These are phyloP conservation scores for Ligdia adustata DNA, from an alignment of 2,888 invertebrate genomes.

Conservation along the genomic window DNA sequence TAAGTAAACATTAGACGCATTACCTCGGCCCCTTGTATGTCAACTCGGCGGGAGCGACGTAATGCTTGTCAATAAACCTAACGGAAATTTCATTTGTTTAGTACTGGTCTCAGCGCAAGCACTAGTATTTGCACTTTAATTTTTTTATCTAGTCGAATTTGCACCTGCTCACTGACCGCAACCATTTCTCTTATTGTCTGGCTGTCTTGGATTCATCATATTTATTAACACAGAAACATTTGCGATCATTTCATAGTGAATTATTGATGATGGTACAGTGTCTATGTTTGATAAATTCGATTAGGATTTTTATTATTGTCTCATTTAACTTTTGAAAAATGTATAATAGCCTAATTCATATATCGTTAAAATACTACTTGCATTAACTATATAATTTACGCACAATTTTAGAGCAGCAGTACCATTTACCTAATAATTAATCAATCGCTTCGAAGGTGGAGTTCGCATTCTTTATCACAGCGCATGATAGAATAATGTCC, in stretches of 20 bases:
- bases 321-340: no score
- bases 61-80: constrained; percentile 73
- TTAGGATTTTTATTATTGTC: no score
- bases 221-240: neutral
- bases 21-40: constrained; percentile 73
- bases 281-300: no score
- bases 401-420: no score
- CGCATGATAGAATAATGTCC: constrained; percentile 40
- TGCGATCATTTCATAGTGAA: no score
- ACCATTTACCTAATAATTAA: neutral
- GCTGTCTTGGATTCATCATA: constrained; percentile 1
- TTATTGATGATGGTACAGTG: no score
- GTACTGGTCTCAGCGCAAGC: constrained; percentile 54
- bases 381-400: no score
- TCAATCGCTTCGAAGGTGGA: constrained; percentile 42
- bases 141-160: constrained; percentile 39
- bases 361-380: no score
- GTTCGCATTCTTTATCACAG: constrained; percentile 39
- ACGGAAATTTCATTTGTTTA: constrained; percentile 68
- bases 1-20: constrained; percentile 79
- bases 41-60: constrained; percentile 64
- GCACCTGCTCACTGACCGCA: constrained; percentile 26
- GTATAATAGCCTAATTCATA: no score
- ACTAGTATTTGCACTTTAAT: constrained; percentile 41
- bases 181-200: constrained; percentile 12